These are phyloP conservation scores for Deilephila porcellus DNA, from an alignment of 2,888 invertebrate genomes.

Conservation along the genomic window DNA sequence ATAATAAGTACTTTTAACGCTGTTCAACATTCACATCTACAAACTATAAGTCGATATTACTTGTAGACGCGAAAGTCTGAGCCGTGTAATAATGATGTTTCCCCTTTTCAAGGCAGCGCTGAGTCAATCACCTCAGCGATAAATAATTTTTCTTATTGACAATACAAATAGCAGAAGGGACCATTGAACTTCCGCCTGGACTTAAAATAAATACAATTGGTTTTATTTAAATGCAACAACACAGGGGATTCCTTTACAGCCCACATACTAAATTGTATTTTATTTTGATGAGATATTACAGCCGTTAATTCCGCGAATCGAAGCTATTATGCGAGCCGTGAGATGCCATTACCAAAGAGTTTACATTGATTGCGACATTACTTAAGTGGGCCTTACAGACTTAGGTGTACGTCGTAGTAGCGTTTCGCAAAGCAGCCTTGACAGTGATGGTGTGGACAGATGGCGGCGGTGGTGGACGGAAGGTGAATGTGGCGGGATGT, in stretches of 20 bases:
- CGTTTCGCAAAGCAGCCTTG: conserved; percentile 80
- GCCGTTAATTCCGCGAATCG: neutral
- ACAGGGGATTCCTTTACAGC: neutral
- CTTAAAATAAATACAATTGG: neutral
- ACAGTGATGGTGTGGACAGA: conserved; percentile 73
- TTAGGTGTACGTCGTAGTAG: conserved; percentile 55
- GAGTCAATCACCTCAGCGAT: conserved; percentile 58
- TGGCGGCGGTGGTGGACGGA: conserved; percentile 67
- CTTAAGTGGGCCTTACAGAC: conserved; percentile 64
- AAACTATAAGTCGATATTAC: neutral
- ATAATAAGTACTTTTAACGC: neutral
- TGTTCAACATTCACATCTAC: neutral
- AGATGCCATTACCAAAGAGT: conserved; percentile 57
- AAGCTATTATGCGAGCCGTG: conserved; percentile 47
- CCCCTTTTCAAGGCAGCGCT: conserved; percentile 51
- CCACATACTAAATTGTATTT: neutral
- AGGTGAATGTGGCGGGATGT: conserved; percentile 82
- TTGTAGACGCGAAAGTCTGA: conserved; percentile 13
- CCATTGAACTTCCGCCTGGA: neutral
- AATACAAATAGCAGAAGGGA: conserved; percentile 6
- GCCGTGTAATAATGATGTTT: conserved; percentile 31
- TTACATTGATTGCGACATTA: conserved; percentile 60
- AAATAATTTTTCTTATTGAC: conserved; percentile 42
- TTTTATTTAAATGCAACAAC: neutral
- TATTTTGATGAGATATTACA: neutral